Percentiles rank a stretch among this genome's conserved stretches.
Evolutionary conservation across 2,888 invertebrate genomes (phyloP).

Genomic region (Gasteruption jaculator): DNA sequence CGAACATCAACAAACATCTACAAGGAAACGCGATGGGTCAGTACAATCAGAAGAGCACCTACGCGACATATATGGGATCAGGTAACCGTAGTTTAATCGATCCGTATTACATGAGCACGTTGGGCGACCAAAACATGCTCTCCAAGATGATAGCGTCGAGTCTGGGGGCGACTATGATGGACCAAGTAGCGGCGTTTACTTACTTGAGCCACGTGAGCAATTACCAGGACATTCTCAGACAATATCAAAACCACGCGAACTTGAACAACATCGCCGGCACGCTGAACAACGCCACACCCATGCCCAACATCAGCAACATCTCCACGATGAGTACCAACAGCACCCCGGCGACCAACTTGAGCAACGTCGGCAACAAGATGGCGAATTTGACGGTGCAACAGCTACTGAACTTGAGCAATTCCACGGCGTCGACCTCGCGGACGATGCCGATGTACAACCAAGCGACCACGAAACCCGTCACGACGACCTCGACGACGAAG

Average conservation of each 20-base stretch:
- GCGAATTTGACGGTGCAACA: slow-evolving; percentile 35
- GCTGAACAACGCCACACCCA: slow-evolving; percentile 26
- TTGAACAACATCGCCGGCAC: slow-evolving; percentile 30
- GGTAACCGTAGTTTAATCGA: slow-evolving; percentile 36
- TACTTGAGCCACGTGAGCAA: slow-evolving; percentile 41
- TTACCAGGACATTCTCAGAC: slow-evolving; percentile 41
- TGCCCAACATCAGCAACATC: slow-evolving; percentile 28
- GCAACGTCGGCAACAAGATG: slow-evolving; percentile 25
- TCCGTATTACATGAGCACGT: slow-evolving; percentile 41
- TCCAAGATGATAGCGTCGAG: slow-evolving; percentile 38
- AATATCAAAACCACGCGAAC: slow-evolving; percentile 41
- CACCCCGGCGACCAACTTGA: slow-evolving; percentile 25
- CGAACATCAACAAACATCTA: slow-evolving; percentile 46
- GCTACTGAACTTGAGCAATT: slow-evolving; percentile 32
- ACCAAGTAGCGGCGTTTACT: slow-evolving; percentile 38
- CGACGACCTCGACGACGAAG: slow-evolving; percentile 43
- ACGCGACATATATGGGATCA: slow-evolving; percentile 33
- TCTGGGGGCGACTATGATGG: slow-evolving; percentile 35
- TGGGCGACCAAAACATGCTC: slow-evolving; percentile 40
- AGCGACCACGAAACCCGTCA: slow-evolving; percentile 31
- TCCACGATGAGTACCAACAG: slow-evolving; percentile 29
- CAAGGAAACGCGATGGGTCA: slow-evolving; percentile 34
- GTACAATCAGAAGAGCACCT: slow-evolving; percentile 33
- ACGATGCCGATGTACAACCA: slow-evolving; percentile 32
- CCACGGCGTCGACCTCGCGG: slow-evolving; percentile 27